Percentiles rank a stretch among this genome's conserved stretches.
Conservation (phyloP, 2,888 invertebrate genomes). For the Myathropa florea region DNA sequence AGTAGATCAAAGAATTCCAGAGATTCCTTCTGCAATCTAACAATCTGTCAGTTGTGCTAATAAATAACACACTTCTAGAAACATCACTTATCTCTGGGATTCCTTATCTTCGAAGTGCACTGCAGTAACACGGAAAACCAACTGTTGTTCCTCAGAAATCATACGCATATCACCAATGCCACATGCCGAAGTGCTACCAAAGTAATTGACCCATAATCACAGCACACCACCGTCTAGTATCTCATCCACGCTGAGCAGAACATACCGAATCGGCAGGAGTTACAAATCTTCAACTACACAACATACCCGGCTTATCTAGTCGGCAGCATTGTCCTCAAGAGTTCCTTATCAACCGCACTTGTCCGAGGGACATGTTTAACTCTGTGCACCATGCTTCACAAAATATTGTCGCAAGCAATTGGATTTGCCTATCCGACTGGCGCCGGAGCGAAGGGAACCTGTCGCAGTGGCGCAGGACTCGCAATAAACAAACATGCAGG, state of each 20-base stretch:
- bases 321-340: slow-evolving; percentile 50
- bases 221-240: background rate
- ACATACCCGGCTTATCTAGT: slow-evolving; percentile 37
- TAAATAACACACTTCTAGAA: slow-evolving; percentile 53
- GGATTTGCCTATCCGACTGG: slow-evolving; percentile 53
- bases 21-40: background rate
- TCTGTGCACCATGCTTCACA: slow-evolving; percentile 42
- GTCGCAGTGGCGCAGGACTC: slow-evolving; percentile 34
- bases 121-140: slow-evolving; percentile 32
- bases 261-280: slow-evolving; percentile 38
- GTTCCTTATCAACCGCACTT: slow-evolving; percentile 72
- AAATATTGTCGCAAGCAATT: slow-evolving; percentile 62
- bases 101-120: slow-evolving; percentile 39
- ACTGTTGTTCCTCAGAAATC: slow-evolving; percentile 42
- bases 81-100: slow-evolving; percentile 29
- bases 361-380: slow-evolving; percentile 60
- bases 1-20: background rate
- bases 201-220: slow-evolving; percentile 68
- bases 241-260: slow-evolving; percentile 19
- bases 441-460: slow-evolving; percentile 28
- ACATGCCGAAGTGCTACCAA: slow-evolving; percentile 67
- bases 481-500: slow-evolving; percentile 55
- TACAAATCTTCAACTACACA: background rate
- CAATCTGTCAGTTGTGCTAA: slow-evolving; percentile 10
- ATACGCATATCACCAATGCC: slow-evolving; percentile 20